Conservation (phyloP, 2,888 invertebrate species). For the Homarus gammarus region DNA sequence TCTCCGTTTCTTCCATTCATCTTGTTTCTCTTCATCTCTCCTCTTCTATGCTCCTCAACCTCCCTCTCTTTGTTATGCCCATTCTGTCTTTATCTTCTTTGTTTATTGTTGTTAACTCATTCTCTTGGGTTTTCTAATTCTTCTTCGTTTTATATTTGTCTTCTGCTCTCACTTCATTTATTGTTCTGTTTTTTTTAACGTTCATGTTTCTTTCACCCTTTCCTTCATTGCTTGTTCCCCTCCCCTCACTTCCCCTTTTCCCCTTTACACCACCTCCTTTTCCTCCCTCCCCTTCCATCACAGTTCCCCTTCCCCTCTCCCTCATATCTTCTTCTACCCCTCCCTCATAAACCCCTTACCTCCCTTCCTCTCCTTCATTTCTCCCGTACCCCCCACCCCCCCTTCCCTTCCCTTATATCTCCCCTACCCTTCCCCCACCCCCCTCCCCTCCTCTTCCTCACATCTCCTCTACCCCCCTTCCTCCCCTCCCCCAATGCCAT, state of each 20-base stretch:
- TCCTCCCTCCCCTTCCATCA: not conserved
- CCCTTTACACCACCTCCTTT: not conserved
- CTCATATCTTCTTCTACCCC: not conserved
- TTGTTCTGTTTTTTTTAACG: too few relatives aligned
- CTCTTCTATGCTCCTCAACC: too few relatives aligned
- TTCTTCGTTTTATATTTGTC: too few relatives aligned
- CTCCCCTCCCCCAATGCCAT: not conserved
- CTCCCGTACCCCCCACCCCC: conserved; percentile 14
- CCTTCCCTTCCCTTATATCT: conserved; percentile 5
- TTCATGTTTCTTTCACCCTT: too few relatives aligned
- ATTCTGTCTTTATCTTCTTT: too few relatives aligned
- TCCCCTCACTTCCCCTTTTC: not conserved
- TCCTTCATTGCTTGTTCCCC: not conserved
- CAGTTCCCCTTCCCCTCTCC: not conserved
- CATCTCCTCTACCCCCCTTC: not conserved
- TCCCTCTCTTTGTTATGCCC: too few relatives aligned
- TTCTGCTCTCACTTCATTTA: not conserved
- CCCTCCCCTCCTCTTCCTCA: not conserved
- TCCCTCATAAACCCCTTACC: not conserved
- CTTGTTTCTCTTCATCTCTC: too few relatives aligned
- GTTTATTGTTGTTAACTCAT: too few relatives aligned
- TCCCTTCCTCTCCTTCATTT: not conserved
- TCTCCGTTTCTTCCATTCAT: too few relatives aligned
- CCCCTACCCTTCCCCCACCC: conserved; percentile 10
- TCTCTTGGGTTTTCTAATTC: too few relatives aligned